A percentile compares a stretch with the other conserved stretches of the same genome.
phyloP scores from a whole-genome alignment of 2,113 vertebrate genomes.

The Megaceryle torquata region DNA sequence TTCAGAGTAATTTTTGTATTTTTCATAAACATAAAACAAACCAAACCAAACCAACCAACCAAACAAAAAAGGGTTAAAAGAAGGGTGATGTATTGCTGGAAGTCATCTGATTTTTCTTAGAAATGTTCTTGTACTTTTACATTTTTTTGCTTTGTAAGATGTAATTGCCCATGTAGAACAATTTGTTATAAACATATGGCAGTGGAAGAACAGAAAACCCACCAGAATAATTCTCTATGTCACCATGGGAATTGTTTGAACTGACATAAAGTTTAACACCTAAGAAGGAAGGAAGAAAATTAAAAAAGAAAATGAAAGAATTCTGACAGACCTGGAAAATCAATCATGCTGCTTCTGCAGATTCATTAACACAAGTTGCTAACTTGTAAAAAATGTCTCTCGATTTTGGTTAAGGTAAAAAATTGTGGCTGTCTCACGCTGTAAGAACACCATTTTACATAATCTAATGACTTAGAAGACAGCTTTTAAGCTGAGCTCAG shows the following conservation, averaged over 20 bases:
- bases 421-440: background rate
- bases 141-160: constrained; percentile 16
- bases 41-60: background rate
- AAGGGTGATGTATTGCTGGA: background rate
- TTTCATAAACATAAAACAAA: background rate
- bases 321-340: background rate
- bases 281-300: background rate
- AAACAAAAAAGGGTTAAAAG: background rate
- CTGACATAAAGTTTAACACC: background rate
- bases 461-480: background rate
- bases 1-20: background rate
- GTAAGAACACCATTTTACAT: background rate
- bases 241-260: background rate
- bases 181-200: constrained; percentile 43
- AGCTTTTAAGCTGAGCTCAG: background rate
- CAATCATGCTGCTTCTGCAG: background rate
- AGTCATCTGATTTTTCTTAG: background rate
- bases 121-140: background rate
- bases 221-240: background rate
- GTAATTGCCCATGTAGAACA: constrained; percentile 35
- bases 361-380: background rate
- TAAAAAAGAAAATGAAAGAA: background rate
- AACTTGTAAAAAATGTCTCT: background rate
- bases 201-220: background rate
- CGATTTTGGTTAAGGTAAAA: background rate